Conservation (phyloP, 2,113 vertebrate genomes). For the Catharus bicknelli region DNA sequence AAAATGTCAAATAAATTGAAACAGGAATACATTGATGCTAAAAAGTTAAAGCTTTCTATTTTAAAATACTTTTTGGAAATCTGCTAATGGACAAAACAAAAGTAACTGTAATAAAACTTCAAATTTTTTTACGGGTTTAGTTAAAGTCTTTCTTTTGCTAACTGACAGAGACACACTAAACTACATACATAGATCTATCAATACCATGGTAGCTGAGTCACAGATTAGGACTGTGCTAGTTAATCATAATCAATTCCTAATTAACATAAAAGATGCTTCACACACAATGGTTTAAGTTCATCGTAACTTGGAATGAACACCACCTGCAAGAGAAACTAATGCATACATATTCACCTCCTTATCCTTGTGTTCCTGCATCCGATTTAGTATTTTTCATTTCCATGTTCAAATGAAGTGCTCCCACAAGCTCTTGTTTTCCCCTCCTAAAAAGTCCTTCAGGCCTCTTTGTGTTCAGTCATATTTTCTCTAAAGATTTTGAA, state of each 20-base stretch:
- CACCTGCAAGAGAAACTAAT: neutral
- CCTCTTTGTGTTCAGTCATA: neutral
- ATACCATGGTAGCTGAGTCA: neutral
- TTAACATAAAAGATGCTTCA: neutral
- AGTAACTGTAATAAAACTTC: constrained; percentile 9
- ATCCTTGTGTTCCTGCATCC: neutral
- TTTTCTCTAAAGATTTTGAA: neutral
- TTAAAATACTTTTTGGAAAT: constrained; percentile 38
- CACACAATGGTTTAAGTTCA: neutral
- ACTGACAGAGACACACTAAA: neutral
- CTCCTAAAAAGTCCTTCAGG: neutral
- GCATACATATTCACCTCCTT: neutral
- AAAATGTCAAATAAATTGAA: neutral
- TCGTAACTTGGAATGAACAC: neutral
- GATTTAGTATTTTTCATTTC: neutral
- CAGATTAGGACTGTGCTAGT: neutral
- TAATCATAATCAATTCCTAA: neutral
- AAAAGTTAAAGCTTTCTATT: constrained; percentile 37
- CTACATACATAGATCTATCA: neutral
- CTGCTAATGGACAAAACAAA: neutral
- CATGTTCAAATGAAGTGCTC: neutral
- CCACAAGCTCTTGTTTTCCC: neutral
- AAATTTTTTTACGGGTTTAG: neutral
- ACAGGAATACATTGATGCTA: neutral
- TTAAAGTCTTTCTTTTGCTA: neutral